Conservation (phyloP, 2,888 invertebrate species). For the Drosophila nigricruria region DNA sequence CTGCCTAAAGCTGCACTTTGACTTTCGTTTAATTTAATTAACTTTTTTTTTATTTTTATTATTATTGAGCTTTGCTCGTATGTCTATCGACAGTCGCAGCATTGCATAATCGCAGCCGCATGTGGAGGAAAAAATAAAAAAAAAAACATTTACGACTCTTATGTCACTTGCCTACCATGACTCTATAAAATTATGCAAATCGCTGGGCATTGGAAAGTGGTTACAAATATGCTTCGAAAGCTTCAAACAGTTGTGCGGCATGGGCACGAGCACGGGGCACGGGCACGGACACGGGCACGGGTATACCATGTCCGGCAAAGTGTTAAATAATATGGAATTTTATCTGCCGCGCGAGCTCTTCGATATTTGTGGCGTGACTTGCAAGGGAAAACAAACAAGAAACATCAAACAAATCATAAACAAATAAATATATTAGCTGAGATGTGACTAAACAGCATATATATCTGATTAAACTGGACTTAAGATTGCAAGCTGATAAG, state of each 20-base stretch:
- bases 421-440: not conserved
- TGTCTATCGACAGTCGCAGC: conserved; percentile 4
- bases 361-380: conserved; percentile 15
- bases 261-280: not conserved
- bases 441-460: no score
- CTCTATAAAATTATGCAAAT: conserved; percentile 48
- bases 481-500: not conserved
- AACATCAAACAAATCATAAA: not conserved
- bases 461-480: not conserved
- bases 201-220: conserved; percentile 57
- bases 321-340: conserved; percentile 42
- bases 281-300: not conserved
- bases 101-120: conserved; percentile 48
- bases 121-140: conserved; percentile 1
- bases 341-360: conserved; percentile 20
- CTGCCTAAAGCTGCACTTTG: conserved; percentile 25
- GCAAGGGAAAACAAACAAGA: conserved; percentile 10
- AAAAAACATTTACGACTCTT: conserved; percentile 39
- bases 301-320: not conserved
- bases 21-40: conserved; percentile 49
- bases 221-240: conserved; percentile 22
- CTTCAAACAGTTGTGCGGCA: conserved; percentile 16
- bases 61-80: conserved; percentile 17
- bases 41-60: conserved; percentile 30
- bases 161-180: conserved; percentile 51